Evolutionary conservation across 2,888 invertebrate genomes (phyloP).

Genomic region (Microplitis manilae): DNA sequence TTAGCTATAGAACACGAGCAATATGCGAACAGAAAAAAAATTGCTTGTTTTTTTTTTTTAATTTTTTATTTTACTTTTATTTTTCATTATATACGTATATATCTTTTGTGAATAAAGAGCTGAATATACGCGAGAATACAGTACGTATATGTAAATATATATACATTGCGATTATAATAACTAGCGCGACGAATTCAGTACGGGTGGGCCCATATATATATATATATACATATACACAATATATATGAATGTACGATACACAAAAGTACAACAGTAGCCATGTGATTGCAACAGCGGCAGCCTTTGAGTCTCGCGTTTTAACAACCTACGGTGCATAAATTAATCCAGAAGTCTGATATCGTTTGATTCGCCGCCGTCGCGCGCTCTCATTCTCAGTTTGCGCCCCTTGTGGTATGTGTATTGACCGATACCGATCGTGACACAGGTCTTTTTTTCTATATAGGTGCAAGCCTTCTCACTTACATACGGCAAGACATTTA

Average conservation of each 20-base stretch:
- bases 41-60: not conserved
- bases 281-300: constrained; percentile 64
- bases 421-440: constrained; percentile 36
- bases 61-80: not conserved
- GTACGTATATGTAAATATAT: constrained; percentile 24
- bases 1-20: constrained; percentile 5
- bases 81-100: constrained; percentile 17
- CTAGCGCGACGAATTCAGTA: constrained; percentile 63
- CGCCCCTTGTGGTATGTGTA: constrained; percentile 16
- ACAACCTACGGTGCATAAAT: constrained; percentile 70
- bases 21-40: constrained; percentile 9
- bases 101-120: constrained; percentile 27
- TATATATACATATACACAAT: not conserved
- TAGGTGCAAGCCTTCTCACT: constrained; percentile 11
- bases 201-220: constrained; percentile 55
- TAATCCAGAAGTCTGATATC: constrained; percentile 71
- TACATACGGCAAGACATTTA: not conserved
- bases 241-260: not conserved
- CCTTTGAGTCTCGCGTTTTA: constrained; percentile 71
- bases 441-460: constrained; percentile 16
- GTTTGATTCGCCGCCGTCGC: constrained; percentile 69
- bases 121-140: not conserved
- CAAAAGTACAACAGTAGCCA: constrained; percentile 55
- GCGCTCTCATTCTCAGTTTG: constrained; percentile 46
- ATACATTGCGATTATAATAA: constrained; percentile 39